Conservation (phyloP, 2,113 vertebrate species). For the Euleptes europaea region DNA sequence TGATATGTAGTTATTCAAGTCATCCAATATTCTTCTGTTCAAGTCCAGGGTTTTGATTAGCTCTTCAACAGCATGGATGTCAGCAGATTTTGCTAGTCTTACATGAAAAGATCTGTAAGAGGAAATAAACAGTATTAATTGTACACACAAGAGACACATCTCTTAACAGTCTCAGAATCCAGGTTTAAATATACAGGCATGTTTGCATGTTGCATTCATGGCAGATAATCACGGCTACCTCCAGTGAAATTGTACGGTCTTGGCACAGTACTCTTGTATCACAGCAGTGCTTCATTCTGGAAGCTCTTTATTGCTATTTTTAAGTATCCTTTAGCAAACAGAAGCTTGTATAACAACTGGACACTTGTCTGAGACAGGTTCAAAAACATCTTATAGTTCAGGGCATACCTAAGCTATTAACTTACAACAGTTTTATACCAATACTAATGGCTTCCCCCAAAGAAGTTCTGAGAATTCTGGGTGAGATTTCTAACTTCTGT, state of each 20-base stretch:
- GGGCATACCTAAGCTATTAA: background rate
- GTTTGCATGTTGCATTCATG: background rate
- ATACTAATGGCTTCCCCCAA: background rate
- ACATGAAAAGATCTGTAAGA: conserved; percentile 79
- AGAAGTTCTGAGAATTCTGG: background rate
- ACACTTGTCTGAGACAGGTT: background rate
- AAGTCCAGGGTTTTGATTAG: conserved; percentile 76
- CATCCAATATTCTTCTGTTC: conserved; percentile 74
- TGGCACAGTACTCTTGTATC: background rate
- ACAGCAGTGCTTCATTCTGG: background rate
- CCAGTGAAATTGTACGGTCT: background rate
- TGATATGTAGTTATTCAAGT: conserved; percentile 75
- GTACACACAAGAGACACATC: background rate
- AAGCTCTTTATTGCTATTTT: background rate
- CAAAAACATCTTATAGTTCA: background rate
- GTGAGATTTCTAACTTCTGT: no score
- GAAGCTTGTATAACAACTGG: background rate
- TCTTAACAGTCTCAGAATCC: background rate
- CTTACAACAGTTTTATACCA: background rate
- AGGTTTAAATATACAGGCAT: background rate
- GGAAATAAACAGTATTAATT: background rate
- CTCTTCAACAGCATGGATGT: conserved; percentile 71
- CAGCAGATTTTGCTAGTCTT: conserved; percentile 72
- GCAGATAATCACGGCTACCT: background rate
- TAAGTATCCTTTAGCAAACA: background rate